A percentile compares a stretch with the other conserved stretches of the same genome.
These are phyloP conservation scores for Aphrocallistes beatrix DNA, from an alignment of 37 sponge, comb jelly and placozoan genomes.

Conservation along the genomic window DNA sequence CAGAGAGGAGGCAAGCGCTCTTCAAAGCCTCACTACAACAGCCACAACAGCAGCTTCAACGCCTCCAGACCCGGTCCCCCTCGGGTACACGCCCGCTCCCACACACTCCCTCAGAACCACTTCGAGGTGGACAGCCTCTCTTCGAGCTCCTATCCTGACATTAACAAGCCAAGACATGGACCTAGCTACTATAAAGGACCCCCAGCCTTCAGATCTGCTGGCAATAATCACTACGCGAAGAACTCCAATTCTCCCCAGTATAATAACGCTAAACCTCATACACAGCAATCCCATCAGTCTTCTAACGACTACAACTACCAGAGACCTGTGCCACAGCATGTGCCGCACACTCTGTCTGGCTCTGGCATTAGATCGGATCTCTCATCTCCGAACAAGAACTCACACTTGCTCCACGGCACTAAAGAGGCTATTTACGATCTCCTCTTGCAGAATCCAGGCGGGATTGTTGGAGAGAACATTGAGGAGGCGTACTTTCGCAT, in stretches of 20 bases:
- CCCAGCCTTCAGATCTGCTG: too few species aligned
- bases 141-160: background rate
- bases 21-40: background rate
- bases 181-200: too few species aligned
- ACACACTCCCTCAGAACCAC: background rate
- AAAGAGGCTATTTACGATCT: background rate
- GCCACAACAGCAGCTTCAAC: background rate
- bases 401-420: background rate
- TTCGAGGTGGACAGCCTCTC: background rate
- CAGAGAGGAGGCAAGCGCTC: background rate
- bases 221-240: too few species aligned
- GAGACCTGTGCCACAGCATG: too few species aligned
- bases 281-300: too few species aligned
- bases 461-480: background rate
- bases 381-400: slow-evolving; percentile 3
- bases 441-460: background rate
- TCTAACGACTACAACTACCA: too few species aligned
- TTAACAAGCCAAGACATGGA: too few species aligned
- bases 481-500: background rate
- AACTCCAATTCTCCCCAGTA: too few species aligned
- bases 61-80: background rate
- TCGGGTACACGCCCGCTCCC: too few species aligned
- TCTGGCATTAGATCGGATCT: background rate
- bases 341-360: too few species aligned
- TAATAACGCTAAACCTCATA: too few species aligned